Evolutionary conservation across 1,140 invertebrate species (phyloP).

Genomic region (Nymphalis io): DNA sequence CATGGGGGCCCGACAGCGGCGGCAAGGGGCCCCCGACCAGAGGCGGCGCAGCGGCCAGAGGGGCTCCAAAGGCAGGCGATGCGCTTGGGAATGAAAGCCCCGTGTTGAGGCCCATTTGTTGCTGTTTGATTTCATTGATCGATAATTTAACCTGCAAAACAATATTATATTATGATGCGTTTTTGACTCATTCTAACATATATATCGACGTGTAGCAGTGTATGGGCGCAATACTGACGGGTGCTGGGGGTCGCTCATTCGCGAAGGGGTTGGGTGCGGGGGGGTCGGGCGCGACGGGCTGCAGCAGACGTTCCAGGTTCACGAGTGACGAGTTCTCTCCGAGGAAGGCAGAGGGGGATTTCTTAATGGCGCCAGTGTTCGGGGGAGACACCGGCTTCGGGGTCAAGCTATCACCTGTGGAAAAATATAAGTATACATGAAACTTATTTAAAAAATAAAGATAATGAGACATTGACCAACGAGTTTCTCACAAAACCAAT

Average conservation of each 20-base stretch:
- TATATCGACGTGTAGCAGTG: background rate
- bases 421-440: too few species aligned
- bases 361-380: conserved; percentile 83
- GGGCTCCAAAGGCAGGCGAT: conserved; percentile 33
- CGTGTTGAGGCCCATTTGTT: conserved; percentile 63
- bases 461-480: too few species aligned
- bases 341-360: conserved; percentile 95
- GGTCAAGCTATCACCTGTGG: conserved; percentile 49
- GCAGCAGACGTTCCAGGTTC: conserved; percentile 97
- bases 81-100: conserved; percentile 41
- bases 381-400: conserved; percentile 38
- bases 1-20: background rate
- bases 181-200: too few species aligned
- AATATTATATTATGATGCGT: background rate
- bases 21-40: conserved; percentile 21
- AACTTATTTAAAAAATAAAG: too few species aligned
- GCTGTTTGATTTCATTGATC: conserved; percentile 77
- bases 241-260: conserved; percentile 42
- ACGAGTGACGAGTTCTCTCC: conserved; percentile 96
- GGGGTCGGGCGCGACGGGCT: conserved; percentile 71
- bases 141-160: conserved; percentile 61
- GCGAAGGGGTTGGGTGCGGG: conserved; percentile 78
- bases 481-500: too few species aligned
- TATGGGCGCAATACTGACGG: conserved; percentile 6
- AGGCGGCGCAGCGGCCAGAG: conserved; percentile 18